phyloP scores from a whole-genome alignment of 2,113 vertebrate genomes.

The Actenoides hombroni region DNA sequence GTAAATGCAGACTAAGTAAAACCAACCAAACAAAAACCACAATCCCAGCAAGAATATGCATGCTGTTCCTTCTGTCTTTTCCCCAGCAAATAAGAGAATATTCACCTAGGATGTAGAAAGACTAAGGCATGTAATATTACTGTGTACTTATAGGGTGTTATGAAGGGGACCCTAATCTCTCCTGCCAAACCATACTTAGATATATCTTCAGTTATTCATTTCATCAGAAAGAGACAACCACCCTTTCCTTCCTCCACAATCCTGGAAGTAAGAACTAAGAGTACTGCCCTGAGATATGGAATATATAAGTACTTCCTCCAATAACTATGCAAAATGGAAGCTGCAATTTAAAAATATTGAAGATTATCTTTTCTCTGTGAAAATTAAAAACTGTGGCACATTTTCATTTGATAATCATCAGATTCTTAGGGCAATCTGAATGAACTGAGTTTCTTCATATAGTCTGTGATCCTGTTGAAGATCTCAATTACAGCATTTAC shows the following conservation, averaged over 20 bases:
- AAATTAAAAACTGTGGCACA: background rate
- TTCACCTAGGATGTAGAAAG: background rate
- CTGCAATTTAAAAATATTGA: background rate
- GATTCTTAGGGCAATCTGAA: background rate
- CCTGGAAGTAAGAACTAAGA: background rate
- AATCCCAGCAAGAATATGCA: background rate
- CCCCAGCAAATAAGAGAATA: background rate
- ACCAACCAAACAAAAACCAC: background rate
- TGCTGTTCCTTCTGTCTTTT: background rate
- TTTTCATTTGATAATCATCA: background rate
- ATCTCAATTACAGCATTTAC: background rate
- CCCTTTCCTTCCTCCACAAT: background rate
- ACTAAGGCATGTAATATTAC: background rate
- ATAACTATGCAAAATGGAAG: background rate
- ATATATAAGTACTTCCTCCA: background rate
- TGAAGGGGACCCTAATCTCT: fast-evolving
- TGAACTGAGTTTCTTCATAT: background rate
- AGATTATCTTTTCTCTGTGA: background rate
- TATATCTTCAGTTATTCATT: background rate
- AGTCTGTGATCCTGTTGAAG: background rate
- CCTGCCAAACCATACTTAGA: background rate
- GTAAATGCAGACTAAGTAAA: background rate
- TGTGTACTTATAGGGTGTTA: background rate
- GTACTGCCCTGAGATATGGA: background rate
- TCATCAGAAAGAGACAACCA: background rate